Conservation (phyloP, 2,797 vertebrate genomes). For the Gephyroberyx darwinii region DNA sequence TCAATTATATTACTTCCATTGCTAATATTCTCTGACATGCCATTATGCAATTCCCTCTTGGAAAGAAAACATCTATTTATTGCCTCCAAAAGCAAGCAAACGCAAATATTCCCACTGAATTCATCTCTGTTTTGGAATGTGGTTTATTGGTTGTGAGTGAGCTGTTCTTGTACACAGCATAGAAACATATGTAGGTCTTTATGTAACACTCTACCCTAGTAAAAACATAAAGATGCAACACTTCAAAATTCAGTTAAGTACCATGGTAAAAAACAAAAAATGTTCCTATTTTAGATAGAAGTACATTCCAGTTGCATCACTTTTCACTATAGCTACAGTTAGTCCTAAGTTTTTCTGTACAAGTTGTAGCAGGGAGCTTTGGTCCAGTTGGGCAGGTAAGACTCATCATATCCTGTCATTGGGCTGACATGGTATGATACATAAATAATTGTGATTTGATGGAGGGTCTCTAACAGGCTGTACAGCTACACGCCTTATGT, state of each 20-base stretch:
- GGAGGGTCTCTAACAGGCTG: background rate
- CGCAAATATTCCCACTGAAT: background rate
- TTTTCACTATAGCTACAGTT: conserved; percentile 3
- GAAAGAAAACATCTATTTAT: background rate
- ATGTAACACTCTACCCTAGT: too few species aligned
- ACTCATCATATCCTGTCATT: background rate
- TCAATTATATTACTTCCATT: too few species aligned
- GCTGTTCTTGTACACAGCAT: too few species aligned
- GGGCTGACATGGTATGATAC: background rate
- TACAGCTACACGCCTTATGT: too few species aligned
- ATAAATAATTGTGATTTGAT: conserved; percentile 1
- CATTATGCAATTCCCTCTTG: background rate
- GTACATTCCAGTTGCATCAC: background rate
- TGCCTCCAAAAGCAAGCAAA: background rate
- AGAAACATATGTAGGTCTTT: too few species aligned
- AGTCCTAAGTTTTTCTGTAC: conserved; percentile 20
- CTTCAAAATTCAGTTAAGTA: too few species aligned
- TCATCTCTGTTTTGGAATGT: too few species aligned
- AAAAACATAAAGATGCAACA: too few species aligned
- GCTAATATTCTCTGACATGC: too few species aligned
- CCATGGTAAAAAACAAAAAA: background rate
- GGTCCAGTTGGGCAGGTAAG: background rate
- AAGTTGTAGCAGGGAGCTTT: conserved; percentile 1
- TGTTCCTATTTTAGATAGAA: conserved; percentile 1
- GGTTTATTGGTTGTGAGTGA: too few species aligned